Base-by-base conservation (phyloP, 1,140 invertebrate genomes). In the Drosophila pachea region DNA sequence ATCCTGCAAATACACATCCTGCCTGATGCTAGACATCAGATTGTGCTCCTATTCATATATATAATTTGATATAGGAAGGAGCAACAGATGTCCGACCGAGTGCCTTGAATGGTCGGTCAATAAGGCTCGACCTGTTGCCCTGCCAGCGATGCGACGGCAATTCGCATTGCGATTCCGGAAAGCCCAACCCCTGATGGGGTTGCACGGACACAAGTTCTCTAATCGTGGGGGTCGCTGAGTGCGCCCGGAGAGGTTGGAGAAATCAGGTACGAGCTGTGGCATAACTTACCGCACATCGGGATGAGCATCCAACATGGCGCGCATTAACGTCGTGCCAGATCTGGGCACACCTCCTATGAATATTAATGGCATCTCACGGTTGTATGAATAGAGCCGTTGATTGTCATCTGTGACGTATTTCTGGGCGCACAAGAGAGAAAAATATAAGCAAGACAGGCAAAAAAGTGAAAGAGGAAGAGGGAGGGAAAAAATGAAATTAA, bases 291-390 rank as follows among this genome's bases (percentile, higher is more conserved):
- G 93, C 76, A 99, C 95, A 89, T 97, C 95, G n/a, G 97, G 97
- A 93, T 99, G 98, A 43, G 98, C 98, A 91, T 99, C 98, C 54
- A 99, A 91, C 96, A 99, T 98, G 66, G 97, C 98, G 88, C 98
- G 92, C 94, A 98, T 97, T 56, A 99, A 92, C 38, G 98, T 99
- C 3, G 98, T 99, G 14, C 98, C 98, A 49, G 97, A 98, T 71
- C 98, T 93, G 31, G 98, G 98, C 83, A 99, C 97, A 52, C 98
- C 98, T 29, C 98, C 98, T 89, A 99, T 98, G 90, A 99, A 99
- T 83, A 99, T 98, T 60, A 99, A 91, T 69, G 97, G 97, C 94
- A 97, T 96, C 68, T 95, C 93, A 76, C 95, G 92, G 86, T 96
- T 93, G 88, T 97, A 96, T 49, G 91, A 90, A 89, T 94, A 95